A percentile compares a stretch with the other conserved stretches of the same genome.
These are phyloP conservation scores for Rhodinocichla rosea DNA, from an alignment of 2,113 vertebrate species.

Conservation along the genomic window DNA sequence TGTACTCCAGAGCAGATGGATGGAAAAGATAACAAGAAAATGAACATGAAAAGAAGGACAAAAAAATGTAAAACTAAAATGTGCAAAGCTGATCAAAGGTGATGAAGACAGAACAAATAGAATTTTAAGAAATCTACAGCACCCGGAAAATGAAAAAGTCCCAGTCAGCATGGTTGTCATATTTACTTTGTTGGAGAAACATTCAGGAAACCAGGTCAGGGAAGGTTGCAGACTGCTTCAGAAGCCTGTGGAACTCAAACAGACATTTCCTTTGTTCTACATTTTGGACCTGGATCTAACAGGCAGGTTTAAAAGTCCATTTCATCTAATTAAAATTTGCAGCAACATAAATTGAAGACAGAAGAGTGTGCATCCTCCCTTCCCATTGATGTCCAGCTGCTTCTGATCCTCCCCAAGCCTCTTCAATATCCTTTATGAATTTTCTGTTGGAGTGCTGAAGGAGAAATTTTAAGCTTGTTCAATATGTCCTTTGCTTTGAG, in stretches of 20 bases:
- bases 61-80: background rate
- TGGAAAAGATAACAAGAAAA: constrained; percentile 30
- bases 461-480: background rate
- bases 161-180: background rate
- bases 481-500: background rate
- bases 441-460: background rate
- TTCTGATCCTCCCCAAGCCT: background rate
- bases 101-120: background rate
- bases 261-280: background rate
- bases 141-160: background rate
- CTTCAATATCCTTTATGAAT: background rate
- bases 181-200: background rate
- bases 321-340: background rate
- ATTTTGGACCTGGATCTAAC: background rate
- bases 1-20: constrained; percentile 19
- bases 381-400: background rate
- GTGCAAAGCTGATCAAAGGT: background rate
- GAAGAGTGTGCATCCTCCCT: background rate
- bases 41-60: background rate
- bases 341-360: background rate
- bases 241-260: background rate
- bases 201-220: background rate
- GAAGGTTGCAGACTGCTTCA: background rate
- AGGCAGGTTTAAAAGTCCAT: background rate
- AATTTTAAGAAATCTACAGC: background rate